These are phyloP conservation scores for Orthonevra nobilis DNA, from an alignment of 2,888 invertebrate genomes.

Conservation along the genomic window DNA sequence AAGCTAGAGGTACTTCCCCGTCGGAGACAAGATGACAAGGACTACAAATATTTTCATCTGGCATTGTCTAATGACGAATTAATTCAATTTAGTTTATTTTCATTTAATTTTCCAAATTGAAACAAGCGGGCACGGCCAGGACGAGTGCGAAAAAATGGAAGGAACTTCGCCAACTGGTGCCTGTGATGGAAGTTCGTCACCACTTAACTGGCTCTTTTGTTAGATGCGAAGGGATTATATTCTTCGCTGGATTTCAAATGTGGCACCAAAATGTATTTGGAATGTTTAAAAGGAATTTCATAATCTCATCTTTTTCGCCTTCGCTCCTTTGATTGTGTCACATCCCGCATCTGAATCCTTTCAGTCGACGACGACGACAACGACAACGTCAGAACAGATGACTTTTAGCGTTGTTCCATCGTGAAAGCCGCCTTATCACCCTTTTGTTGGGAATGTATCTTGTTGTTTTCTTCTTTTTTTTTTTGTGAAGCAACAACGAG, in stretches of 20 bases:
- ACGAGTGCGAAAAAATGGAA: too few species aligned
- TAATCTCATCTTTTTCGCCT: constrained; percentile 8
- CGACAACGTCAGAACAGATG: background rate
- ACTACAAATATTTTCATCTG: constrained; percentile 44
- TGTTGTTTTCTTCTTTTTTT: background rate
- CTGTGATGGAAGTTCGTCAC: constrained; percentile 3
- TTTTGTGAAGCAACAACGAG: background rate
- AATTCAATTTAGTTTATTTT: constrained; percentile 59
- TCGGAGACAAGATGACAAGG: background rate
- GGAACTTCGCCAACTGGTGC: constrained; percentile 6
- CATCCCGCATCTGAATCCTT: background rate
- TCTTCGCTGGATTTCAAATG: too few species aligned
- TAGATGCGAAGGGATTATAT: too few species aligned
- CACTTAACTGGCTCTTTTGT: too few species aligned
- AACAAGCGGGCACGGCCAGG: background rate
- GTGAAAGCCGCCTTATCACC: constrained; percentile 15
- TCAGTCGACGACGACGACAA: too few species aligned
- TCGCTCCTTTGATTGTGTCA: background rate
- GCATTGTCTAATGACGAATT: constrained; percentile 50
- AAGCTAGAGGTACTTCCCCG: constrained; percentile 15
- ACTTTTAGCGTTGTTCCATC: too few species aligned
- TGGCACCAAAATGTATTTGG: too few species aligned
- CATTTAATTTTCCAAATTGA: constrained; percentile 48
- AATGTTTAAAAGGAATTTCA: constrained; percentile 38
- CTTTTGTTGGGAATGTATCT: constrained; percentile 32